phyloP scores from a whole-genome alignment of 2,797 vertebrate species.

The Acanthis flammea region DNA sequence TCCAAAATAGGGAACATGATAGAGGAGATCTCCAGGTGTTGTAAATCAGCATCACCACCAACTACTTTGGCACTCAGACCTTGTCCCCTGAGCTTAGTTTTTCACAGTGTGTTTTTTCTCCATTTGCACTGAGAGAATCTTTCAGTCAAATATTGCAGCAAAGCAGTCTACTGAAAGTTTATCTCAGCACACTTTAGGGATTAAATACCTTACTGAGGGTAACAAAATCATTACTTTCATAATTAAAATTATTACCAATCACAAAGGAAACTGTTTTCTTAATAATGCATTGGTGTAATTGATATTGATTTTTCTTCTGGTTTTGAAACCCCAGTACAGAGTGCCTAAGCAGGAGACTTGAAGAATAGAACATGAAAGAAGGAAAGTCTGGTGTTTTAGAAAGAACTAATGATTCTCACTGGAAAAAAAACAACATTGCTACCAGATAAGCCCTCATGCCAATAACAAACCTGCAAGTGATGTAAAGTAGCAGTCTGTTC shows the following conservation, averaged over 20 bases:
- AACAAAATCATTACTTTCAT: slow-evolving; percentile 35
- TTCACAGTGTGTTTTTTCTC: neutral
- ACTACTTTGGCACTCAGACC: neutral
- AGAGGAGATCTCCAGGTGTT: neutral
- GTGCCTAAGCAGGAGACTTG: neutral
- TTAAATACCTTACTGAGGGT: slow-evolving; percentile 11
- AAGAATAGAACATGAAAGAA: neutral
- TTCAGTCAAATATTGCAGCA: neutral
- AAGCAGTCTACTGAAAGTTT: neutral
- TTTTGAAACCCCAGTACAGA: neutral
- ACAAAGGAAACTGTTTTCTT: slow-evolving; percentile 37
- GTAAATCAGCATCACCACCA: neutral
- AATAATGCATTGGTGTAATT: slow-evolving; percentile 28
- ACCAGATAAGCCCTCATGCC: neutral
- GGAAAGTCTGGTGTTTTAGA: neutral
- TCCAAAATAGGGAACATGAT: neutral
- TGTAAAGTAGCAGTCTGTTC: neutral
- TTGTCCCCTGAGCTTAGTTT: neutral
- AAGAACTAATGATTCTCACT: slow-evolving; percentile 21
- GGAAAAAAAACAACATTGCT: neutral
- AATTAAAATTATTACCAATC: slow-evolving; percentile 57
- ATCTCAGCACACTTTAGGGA: neutral
- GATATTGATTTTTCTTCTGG: slow-evolving; percentile 34
- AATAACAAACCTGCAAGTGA: slow-evolving; percentile 3
- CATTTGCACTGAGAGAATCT: neutral